phyloP scores from a whole-genome alignment of 2,113 vertebrate species.

The Struthio camelus region DNA sequence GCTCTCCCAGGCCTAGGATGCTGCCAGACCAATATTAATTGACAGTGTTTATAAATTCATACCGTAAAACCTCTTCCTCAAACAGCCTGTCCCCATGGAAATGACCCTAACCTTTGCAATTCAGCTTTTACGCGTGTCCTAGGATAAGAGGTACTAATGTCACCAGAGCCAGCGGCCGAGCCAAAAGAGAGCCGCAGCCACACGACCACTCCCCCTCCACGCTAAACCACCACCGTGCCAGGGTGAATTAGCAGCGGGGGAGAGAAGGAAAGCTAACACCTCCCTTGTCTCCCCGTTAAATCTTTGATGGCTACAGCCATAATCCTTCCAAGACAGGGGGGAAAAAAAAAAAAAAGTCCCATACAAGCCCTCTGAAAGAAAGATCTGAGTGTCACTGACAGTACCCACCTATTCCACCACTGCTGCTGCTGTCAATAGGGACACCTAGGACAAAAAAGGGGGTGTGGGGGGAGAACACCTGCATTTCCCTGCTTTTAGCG shows the following conservation, averaged over 20 bases:
- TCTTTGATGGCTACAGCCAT: background rate
- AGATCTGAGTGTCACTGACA: background rate
- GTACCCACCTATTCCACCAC: background rate
- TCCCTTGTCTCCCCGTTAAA: background rate
- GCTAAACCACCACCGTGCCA: no score
- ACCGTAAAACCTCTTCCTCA: background rate
- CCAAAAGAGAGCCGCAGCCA: background rate
- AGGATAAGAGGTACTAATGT: background rate
- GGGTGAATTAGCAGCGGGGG: no score
- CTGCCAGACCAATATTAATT: background rate
- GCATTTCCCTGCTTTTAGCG: background rate
- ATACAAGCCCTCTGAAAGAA: background rate
- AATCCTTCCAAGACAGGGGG: background rate
- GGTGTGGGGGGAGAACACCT: accelerated
- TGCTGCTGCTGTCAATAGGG: background rate
- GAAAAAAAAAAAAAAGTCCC: background rate
- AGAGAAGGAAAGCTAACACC: background rate
- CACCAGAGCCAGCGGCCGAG: accelerated
- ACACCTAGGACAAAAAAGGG: accelerated
- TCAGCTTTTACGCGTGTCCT: background rate
- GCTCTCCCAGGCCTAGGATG: background rate
- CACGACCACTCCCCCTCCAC: no score
- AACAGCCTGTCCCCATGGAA: background rate
- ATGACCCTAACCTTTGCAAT: background rate
- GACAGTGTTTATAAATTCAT: background rate